phyloP scores from a whole-genome alignment of 2,888 invertebrate species.

The Drosophila mayaguana region DNA sequence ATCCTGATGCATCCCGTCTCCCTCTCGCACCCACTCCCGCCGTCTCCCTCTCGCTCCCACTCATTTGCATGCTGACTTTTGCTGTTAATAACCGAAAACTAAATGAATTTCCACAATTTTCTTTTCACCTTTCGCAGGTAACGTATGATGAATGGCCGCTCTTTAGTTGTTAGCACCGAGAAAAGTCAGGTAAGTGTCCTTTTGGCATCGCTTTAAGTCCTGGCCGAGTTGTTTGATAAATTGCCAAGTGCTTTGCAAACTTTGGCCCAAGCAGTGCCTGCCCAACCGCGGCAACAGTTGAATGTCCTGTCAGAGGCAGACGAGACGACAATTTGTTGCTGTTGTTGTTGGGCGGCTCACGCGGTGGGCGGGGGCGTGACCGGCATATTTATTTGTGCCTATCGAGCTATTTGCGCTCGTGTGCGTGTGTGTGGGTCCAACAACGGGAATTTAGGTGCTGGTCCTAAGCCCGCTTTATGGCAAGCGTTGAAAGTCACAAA shows the following conservation, averaged over 20 bases:
- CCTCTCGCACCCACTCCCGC: background rate
- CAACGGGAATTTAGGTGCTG: background rate
- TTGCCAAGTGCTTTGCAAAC: slow-evolving; percentile 32
- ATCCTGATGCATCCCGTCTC: slow-evolving; percentile 9
- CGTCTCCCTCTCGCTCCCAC: background rate
- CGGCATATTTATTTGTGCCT: slow-evolving; percentile 65
- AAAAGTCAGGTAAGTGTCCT: slow-evolving; percentile 62
- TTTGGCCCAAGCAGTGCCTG: slow-evolving; percentile 17
- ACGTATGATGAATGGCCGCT: slow-evolving; percentile 57
- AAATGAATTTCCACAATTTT: slow-evolving; percentile 11
- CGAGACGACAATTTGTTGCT: slow-evolving; percentile 54
- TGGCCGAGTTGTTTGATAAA: slow-evolving; percentile 26
- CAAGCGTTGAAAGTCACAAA: slow-evolving; percentile 75
- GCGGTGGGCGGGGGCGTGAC: slow-evolving; percentile 46
- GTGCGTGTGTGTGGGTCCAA: no score
- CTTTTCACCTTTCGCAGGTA: slow-evolving; percentile 58
- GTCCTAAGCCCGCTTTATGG: slow-evolving; percentile 50
- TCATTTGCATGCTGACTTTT: slow-evolving; percentile 66
- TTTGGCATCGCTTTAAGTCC: slow-evolving; percentile 10
- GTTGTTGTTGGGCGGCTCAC: background rate
- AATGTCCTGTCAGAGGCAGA: slow-evolving; percentile 67
- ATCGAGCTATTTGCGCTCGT: slow-evolving; percentile 51
- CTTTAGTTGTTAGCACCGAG: slow-evolving; percentile 20
- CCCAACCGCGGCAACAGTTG: slow-evolving; percentile 39
- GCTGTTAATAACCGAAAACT: slow-evolving; percentile 6